Percentiles rank a stretch among this genome's conserved stretches.
Evolutionary conservation across 2,888 invertebrate genomes (phyloP).

Genomic region (Lissocephala sabroskyi): DNA sequence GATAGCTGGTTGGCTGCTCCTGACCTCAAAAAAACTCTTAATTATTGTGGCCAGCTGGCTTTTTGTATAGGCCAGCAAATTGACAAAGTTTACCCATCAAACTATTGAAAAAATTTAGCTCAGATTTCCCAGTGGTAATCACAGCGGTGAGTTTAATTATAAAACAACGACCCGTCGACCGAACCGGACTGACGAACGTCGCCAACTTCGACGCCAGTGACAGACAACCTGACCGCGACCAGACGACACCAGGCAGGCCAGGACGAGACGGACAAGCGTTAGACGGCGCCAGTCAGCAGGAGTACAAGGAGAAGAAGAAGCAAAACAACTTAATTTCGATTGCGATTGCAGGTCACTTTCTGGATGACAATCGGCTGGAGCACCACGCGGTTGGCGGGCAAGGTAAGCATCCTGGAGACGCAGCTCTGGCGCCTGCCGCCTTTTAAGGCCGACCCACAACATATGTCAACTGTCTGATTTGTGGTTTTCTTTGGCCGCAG

Average conservation of each 20-base stretch:
- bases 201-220: slow-evolving; percentile 30
- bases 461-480: slow-evolving; percentile 51
- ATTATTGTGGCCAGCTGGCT: too few relatives aligned
- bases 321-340: slow-evolving; percentile 55
- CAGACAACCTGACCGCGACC: slow-evolving; percentile 1
- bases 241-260: slow-evolving; percentile 1
- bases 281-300: slow-evolving; percentile 65
- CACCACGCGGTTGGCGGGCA: slow-evolving; percentile 70
- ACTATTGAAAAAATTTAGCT: too few relatives aligned
- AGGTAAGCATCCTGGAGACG: slow-evolving; percentile 48
- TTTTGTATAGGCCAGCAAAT: slow-evolving; percentile 19
- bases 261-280: slow-evolving; percentile 40
- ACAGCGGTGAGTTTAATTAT: slow-evolving; percentile 58
- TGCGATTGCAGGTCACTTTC: slow-evolving; percentile 71
- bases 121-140: slow-evolving; percentile 66
- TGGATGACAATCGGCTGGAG: slow-evolving; percentile 72
- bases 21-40: too few relatives aligned
- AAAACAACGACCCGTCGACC: slow-evolving; percentile 13
- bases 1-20: too few relatives aligned
- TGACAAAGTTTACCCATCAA: slow-evolving; percentile 21
- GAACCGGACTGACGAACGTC: slow-evolving; percentile 36
- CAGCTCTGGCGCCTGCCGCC: slow-evolving; percentile 21
- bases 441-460: slow-evolving; percentile 44
- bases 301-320: too few relatives aligned
- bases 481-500: slow-evolving; percentile 15